Percentiles rank a stretch among this genome's conserved stretches.
Conservation (phyloP, 1,140 invertebrate genomes). For the Agrilus planipennis region DNA sequence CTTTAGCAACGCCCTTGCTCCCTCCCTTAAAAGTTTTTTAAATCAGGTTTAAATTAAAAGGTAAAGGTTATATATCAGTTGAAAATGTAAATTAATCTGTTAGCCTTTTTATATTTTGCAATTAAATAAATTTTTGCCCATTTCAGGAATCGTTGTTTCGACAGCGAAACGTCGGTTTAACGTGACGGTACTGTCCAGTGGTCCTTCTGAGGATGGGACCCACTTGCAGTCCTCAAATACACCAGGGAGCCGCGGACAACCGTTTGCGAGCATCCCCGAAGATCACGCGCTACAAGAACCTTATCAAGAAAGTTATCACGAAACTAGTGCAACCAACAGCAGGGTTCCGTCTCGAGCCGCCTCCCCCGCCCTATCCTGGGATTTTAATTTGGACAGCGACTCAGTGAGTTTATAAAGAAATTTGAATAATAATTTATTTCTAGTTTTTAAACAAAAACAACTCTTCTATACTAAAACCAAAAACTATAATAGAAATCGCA, state of each 20-base stretch:
- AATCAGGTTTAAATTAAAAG: too few species aligned
- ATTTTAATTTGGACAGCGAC: slow-evolving; percentile 29
- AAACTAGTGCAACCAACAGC: slow-evolving; percentile 11
- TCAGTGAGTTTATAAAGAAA: too few species aligned
- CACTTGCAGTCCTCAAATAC: slow-evolving; percentile 22
- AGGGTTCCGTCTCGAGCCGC: slow-evolving; percentile 14
- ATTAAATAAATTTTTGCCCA: not conserved
- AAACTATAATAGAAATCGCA: too few species aligned
- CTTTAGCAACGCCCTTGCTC: too few species aligned
- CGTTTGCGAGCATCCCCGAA: slow-evolving; percentile 31
- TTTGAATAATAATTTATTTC: too few species aligned
- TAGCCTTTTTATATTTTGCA: too few species aligned
- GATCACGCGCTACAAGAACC: slow-evolving; percentile 27
- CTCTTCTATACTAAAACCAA: too few species aligned
- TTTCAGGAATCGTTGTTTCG: slow-evolving; percentile 12
- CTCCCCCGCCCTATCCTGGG: slow-evolving; percentile 29
- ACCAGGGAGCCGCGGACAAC: slow-evolving; percentile 25
- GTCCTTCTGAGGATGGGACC: slow-evolving; percentile 12
- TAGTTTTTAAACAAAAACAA: too few species aligned
- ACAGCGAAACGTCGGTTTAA: slow-evolving; percentile 27
- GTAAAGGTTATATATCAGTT: too few species aligned
- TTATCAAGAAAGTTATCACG: too few species aligned
- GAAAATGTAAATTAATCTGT: too few species aligned
- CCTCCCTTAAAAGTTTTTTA: too few species aligned
- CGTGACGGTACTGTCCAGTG: slow-evolving; percentile 28